Conservation (phyloP, 1,140 invertebrate genomes). For the Formica selysi region DNA sequence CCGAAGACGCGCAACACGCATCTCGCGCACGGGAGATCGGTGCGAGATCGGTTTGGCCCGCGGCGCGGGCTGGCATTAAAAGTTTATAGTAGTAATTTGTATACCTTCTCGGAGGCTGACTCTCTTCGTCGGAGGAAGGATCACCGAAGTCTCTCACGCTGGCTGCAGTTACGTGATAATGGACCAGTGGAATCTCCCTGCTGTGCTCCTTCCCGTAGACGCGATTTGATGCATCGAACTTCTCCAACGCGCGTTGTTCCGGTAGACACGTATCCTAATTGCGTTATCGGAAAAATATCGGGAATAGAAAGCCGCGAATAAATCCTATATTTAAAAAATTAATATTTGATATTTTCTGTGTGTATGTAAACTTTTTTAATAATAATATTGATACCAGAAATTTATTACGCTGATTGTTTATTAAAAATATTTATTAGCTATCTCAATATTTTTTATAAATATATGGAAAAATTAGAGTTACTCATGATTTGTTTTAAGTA, state of each 20-base stretch:
- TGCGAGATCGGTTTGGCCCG: slow-evolving; percentile 63
- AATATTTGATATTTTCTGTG: not conserved
- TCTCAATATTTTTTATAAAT: not conserved
- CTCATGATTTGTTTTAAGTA: not conserved
- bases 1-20: slow-evolving; percentile 67
- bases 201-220: slow-evolving; percentile 11
- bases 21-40: slow-evolving; percentile 47
- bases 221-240: slow-evolving; percentile 28
- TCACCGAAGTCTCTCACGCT: slow-evolving; percentile 76
- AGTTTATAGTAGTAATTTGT: slow-evolving; percentile 79
- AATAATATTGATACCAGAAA: not conserved
- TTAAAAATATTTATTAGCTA: not conserved
- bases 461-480: not conserved
- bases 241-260: slow-evolving; percentile 14
- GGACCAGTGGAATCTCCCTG: slow-evolving; percentile 60
- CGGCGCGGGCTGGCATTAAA: slow-evolving; percentile 70
- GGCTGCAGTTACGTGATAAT: slow-evolving; percentile 72
- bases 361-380: not conserved
- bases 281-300: slow-evolving; percentile 32
- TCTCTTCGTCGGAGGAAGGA: slow-evolving; percentile 39
- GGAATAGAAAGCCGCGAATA: not conserved
- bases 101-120: slow-evolving; percentile 38
- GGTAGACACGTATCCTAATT: not conserved
- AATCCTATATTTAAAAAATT: too few relatives aligned
- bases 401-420: not conserved